Evolutionary conservation across 2,113 vertebrate genomes (phyloP).

Genomic region (Casuarius casuarius): DNA sequence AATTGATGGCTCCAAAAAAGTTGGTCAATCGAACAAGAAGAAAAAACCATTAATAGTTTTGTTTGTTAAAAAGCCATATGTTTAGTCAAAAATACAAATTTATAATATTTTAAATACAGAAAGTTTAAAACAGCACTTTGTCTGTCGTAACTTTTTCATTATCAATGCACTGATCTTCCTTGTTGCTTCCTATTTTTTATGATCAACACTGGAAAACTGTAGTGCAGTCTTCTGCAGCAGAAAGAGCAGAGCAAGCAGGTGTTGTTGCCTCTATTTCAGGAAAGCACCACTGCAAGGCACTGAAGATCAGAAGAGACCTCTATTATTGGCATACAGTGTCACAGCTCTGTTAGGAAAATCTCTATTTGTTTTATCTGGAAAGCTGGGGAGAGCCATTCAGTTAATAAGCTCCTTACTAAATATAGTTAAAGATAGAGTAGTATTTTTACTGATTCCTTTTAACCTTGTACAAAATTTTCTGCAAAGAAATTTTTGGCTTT

Average conservation of each 20-base stretch:
- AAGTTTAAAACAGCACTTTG: background rate
- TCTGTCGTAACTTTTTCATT: background rate
- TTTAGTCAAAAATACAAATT: background rate
- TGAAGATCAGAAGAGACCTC: background rate
- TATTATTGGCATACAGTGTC: background rate
- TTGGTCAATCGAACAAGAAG: background rate
- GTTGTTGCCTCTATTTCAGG: background rate
- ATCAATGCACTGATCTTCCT: background rate
- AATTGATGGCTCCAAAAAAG: background rate
- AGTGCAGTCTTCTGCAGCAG: fast-evolving
- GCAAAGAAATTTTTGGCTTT: background rate
- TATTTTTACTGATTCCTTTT: background rate
- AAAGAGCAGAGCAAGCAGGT: background rate
- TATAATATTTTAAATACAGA: background rate
- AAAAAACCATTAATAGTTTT: background rate
- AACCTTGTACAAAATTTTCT: background rate
- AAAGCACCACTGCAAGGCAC: background rate
- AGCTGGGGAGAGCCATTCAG: background rate
- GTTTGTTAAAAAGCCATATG: background rate
- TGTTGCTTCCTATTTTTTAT: fast-evolving
- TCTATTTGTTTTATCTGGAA: background rate
- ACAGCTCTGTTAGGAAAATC: background rate
- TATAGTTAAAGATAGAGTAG: background rate
- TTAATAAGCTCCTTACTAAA: background rate
- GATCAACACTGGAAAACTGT: background rate